A percentile compares a stretch with the other conserved stretches of the same genome.
These are phyloP conservation scores for Dolichallabes microphthalmus DNA, from an alignment of 2,113 vertebrate species.

Conservation along the genomic window DNA sequence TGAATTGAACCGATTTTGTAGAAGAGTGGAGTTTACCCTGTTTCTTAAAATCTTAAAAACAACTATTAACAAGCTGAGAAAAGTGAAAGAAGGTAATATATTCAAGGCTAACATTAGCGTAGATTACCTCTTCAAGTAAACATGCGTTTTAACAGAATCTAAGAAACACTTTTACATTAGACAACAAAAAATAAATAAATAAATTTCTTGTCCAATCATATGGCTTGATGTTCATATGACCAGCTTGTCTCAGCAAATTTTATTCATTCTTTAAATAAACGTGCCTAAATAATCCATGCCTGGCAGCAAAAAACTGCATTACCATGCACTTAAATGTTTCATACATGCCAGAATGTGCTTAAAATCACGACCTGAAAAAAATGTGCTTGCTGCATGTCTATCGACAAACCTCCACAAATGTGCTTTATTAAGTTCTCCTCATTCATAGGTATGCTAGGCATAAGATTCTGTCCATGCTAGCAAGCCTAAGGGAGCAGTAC, in stretches of 20 bases:
- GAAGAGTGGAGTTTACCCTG: conserved; percentile 47
- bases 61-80: conserved; percentile 69
- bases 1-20: conserved; percentile 21
- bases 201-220: conserved; percentile 61
- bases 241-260: conserved; percentile 61
- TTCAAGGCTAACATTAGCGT: conserved; percentile 82
- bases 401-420: conserved; percentile 66
- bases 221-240: conserved; percentile 70
- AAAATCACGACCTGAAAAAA: conserved; percentile 70
- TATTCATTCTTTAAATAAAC: conserved; percentile 66
- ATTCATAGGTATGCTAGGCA: conserved; percentile 65
- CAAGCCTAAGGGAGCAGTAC: conserved; percentile 62
- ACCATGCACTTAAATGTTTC: conserved; percentile 85
- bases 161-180: conserved; percentile 74
- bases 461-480: conserved; percentile 71
- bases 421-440: conserved; percentile 67
- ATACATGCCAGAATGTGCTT: conserved; percentile 82
- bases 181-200: conserved; percentile 72
- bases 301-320: conserved; percentile 77
- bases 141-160: conserved; percentile 86
- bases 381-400: conserved; percentile 70
- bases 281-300: conserved; percentile 85
- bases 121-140: conserved; percentile 78
- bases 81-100: conserved; percentile 81
- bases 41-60: conserved; percentile 70